Conservation (phyloP, 53 echinoderm and acorn worm genomes). For the Patiria pectinifera region DNA sequence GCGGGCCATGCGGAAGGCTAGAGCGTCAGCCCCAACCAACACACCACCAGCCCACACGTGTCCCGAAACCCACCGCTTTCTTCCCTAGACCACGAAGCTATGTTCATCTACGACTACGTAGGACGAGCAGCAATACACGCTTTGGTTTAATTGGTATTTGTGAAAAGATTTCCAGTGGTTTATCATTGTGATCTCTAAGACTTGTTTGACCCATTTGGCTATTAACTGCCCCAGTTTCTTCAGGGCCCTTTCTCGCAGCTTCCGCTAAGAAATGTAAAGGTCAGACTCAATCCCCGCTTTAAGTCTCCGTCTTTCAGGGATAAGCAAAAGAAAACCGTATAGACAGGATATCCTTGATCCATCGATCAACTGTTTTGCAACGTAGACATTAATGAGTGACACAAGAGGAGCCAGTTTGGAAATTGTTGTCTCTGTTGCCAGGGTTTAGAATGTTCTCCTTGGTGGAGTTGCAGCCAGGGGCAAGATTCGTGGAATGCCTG, state of each 20-base stretch:
- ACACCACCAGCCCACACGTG: no score
- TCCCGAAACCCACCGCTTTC: no score
- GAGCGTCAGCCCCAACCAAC: no score
- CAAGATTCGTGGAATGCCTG: neutral
- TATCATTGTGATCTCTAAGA: neutral
- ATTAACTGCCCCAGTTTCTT: neutral
- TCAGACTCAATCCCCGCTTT: neutral
- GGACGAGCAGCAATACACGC: no score
- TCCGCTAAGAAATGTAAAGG: neutral
- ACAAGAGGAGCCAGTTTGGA: no score
- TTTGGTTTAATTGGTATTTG: neutral
- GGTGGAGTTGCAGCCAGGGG: neutral
- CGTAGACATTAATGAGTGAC: neutral
- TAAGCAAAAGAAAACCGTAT: neutral
- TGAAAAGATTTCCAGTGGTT: neutral
- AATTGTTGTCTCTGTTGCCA: no score
- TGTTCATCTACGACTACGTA: no score
- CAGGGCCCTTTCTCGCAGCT: neutral
- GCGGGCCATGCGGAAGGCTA: no score
- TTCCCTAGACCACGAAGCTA: no score
- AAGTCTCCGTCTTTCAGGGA: no score
- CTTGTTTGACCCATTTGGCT: neutral
- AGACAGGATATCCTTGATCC: neutral
- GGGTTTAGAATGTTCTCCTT: no score
- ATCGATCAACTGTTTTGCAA: neutral